phyloP scores from a whole-genome alignment of 2,797 vertebrate genomes.

The Hydrophis major region DNA sequence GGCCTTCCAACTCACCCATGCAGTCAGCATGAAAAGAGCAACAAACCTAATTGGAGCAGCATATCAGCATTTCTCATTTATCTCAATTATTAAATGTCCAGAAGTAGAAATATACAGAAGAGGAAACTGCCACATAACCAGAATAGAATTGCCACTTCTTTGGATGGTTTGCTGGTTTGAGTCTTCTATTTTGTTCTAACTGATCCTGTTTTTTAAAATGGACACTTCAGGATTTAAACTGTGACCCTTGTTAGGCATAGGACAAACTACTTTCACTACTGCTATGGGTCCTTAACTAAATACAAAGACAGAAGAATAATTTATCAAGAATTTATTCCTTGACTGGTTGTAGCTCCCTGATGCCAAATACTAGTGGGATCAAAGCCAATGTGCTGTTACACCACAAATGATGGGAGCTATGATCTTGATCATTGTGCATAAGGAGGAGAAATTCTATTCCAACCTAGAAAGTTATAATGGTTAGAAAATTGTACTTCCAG shows the following conservation, averaged over 20 bases:
- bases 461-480: not conserved
- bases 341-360: not conserved
- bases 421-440: not conserved
- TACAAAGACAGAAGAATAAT: not conserved
- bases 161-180: not conserved
- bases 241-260: not conserved
- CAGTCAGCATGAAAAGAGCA: not conserved
- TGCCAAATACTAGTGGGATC: not conserved
- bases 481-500: not conserved
- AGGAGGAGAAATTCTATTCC: not conserved
- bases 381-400: not conserved
- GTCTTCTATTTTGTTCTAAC: not conserved
- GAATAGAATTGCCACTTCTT: not conserved
- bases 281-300: not conserved
- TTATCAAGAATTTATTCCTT: not conserved
- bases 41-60: not conserved
- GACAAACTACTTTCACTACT: not conserved
- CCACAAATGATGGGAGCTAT: not conserved
- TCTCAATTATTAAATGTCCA: not conserved
- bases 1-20: not conserved
- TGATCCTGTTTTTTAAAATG: not conserved
- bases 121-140: not conserved
- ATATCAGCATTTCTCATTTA: not conserved
- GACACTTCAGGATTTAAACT: not conserved
- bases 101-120: not conserved